Base-by-base conservation (phyloP, 23 tunicate genomes). In the Trididemnum miniatum region DNA sequence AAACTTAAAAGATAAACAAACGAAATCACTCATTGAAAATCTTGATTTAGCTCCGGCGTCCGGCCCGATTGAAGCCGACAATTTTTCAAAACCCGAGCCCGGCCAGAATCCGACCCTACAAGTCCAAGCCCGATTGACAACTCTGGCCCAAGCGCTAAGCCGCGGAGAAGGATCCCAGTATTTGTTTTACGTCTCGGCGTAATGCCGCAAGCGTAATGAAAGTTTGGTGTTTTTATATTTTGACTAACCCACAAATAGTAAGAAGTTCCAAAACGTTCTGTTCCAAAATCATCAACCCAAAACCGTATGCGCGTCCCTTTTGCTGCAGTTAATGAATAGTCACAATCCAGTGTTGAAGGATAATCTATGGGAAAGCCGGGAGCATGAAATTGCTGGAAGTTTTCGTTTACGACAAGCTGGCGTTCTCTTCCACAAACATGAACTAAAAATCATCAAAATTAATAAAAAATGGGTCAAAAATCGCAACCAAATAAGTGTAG, bases 201-300 rank as follows among this genome's bases (percentile, higher is more conserved):
- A n/a, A n/a, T n/a, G n/a, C n/a, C n/a, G n/a, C n/a, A n/a, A n/a
- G n/a, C n/a, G n/a, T n/a, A n/a, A n/a, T n/a, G n/a, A n/a, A n/a
- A n/a, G n/a, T n/a, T n/a, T n/a, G n/a, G n/a, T n/a, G 57, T 12
- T 49, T 49, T 18, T 49, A 49, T 49, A 49, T 49, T 49, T 49
- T 49, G 12, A 12, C 69, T 62, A 15, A 62, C 69, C 69, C 69
- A 62, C 23, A 62, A 62, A 62, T 62, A 62, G 69, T 62, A 62
- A 23, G 24, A 18, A 62, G 5, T 62, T 20, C 7, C 4, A 23
- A 62, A 62, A 62, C 25, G 25, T 62, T 62, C 69, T 15, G 27
- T 62, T 62, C 69, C 69, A 62, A 62, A 62, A 20, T 62, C 23
- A 62, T 62, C 27, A 62, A 62, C 25, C 69, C 69, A 62, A 62